Conservation (phyloP, 2,797 vertebrate genomes). For the Muscicapa striata region DNA sequence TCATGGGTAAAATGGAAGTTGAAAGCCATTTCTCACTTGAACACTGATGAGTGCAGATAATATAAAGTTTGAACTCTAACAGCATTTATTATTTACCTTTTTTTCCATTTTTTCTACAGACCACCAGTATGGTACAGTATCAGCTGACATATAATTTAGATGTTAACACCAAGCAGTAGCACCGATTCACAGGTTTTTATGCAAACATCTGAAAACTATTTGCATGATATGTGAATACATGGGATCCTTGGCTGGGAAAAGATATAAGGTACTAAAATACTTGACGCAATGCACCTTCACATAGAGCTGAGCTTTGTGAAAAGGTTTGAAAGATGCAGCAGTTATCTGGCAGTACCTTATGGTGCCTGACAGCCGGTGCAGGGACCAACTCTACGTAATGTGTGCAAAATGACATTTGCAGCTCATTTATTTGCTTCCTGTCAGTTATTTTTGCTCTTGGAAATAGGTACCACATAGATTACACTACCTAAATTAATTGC, state of each 20-base stretch:
- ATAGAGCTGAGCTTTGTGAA: not conserved
- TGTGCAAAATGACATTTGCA: not conserved
- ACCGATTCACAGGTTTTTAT: not conserved
- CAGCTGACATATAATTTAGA: not conserved
- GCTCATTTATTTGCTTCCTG: not conserved
- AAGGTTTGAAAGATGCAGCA: not conserved
- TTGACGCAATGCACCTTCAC: not conserved
- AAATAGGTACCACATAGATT: not conserved
- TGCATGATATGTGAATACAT: not conserved
- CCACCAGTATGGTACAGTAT: not conserved
- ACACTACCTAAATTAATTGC: not conserved
- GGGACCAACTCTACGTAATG: not conserved
- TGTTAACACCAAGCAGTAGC: not conserved
- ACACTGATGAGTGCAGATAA: not conserved
- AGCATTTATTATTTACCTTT: not conserved
- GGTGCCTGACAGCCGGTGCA: not conserved
- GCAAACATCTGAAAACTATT: not conserved
- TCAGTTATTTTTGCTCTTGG: not conserved
- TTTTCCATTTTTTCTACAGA: not conserved
- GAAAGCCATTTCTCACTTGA: not conserved
- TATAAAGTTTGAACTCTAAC: not conserved
- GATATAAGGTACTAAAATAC: not conserved
- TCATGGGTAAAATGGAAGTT: not conserved
- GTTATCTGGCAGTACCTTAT: not conserved
- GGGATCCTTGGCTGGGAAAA: not conserved